Base-by-base conservation (phyloP, 1,140 invertebrate species). In the Leguminivora glycinivorella region DNA sequence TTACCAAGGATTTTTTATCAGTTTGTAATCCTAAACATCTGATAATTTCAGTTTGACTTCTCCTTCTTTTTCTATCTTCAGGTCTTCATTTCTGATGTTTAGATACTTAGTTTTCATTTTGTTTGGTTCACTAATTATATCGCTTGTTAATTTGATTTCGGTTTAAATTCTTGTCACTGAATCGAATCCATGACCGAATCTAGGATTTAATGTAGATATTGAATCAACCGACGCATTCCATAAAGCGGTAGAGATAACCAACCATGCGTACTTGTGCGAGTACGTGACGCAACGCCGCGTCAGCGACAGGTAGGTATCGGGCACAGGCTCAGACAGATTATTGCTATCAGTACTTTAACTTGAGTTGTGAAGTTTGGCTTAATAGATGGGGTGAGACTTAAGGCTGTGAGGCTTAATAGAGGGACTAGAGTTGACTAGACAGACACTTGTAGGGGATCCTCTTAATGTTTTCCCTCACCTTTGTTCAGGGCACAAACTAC, bases 241-340 rank as follows among this genome's bases (percentile, higher is more conserved):
- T 22, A 52, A 52, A 17, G 47, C 19, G 47, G 2, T 52, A 22
- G 47, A 52, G n/a, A 52, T 52, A 19, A 52, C 2, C 12, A 34
- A 34, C 34, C 34, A 38, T 38, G 34, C 2, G 10, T 38, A 38
- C 5, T 29, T 29, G 34, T 38, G 40, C 29, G 29, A 4, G n/a
- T 60, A 60, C 58, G 58, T 63, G 58, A 63, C 58, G 58, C 58
- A 63, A 63, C 26, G 58, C 29, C 14, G 58, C 58, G 58, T 63
- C 58, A 63, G 14, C 56, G 22, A 24, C 26, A 19, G 14, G n/a
- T n/a, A n/a, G n/a, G 58, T 63, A 63, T 63, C 26, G 58, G 58
- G n/a, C 26, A n/a, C 17, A 52, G 47, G 19, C 19, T 22, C 6
- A 52, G 4, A 17, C 43, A 0, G 6, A 52, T 52, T 52, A 52